Evolutionary conservation across 1,140 invertebrate genomes (phyloP).

Genomic region (Penaeus vannamei): DNA sequence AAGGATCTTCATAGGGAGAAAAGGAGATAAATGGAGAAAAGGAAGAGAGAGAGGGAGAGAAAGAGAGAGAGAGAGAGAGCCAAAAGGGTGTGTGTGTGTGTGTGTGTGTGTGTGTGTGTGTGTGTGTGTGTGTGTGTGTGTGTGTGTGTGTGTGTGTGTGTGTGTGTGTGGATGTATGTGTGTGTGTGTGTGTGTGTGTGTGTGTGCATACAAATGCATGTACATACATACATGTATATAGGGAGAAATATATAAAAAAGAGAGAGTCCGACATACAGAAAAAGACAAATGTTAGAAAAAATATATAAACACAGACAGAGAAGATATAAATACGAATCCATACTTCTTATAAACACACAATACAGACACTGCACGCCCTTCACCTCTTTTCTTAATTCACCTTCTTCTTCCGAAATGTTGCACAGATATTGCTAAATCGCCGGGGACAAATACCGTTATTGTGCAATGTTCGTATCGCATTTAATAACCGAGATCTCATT

Average conservation of each 20-base stretch:
- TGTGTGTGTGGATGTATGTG: not conserved
- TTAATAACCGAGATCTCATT: no score
- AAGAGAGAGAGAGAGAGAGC: not conserved
- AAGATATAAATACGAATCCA: no score
- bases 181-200: not conserved
- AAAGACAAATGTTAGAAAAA: not conserved
- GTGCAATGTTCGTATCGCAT: no score
- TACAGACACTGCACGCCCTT: no score
- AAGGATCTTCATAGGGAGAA: no score
- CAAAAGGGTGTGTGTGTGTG: not conserved
- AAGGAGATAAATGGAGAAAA: no score
- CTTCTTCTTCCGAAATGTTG: no score
- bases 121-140: not conserved
- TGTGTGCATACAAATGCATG: not conserved
- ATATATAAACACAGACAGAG: not conserved
- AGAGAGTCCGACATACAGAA: not conserved
- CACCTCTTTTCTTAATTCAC: no score
- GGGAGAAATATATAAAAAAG: not conserved
- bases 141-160: not conserved
- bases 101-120: not conserved
- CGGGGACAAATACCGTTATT: no score
- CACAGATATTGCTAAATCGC: no score
- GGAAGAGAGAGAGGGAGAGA: no score
- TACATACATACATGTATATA: not conserved
- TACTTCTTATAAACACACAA: no score